These are phyloP conservation scores for Lerista edwardsae DNA, from an alignment of 2,797 vertebrate genomes.

Conservation along the genomic window DNA sequence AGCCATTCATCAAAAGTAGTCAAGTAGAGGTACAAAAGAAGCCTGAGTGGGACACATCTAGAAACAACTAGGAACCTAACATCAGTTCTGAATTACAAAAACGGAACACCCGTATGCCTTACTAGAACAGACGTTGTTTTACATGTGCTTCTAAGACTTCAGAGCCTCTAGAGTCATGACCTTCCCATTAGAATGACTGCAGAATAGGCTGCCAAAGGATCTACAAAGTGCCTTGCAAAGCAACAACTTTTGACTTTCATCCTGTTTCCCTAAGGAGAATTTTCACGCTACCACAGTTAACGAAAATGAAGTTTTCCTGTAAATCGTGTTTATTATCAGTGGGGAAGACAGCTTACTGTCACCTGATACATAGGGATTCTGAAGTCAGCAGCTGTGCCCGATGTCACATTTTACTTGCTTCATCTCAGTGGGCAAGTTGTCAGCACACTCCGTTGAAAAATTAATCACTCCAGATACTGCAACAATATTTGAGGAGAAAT, in stretches of 20 bases:
- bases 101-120: neutral
- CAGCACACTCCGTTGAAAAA: neutral
- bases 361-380: neutral
- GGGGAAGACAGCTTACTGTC: neutral
- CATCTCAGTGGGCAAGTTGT: neutral
- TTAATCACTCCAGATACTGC: accelerated
- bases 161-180: neutral
- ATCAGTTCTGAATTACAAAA: neutral
- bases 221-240: neutral
- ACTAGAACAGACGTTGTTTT: neutral
- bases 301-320: neutral
- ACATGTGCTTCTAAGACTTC: neutral
- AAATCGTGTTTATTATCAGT: neutral
- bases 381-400: constrained; percentile 22
- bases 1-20: neutral
- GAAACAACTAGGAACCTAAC: neutral
- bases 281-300: neutral
- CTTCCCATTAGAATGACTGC: neutral
- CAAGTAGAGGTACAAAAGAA: neutral
- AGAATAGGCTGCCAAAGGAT: neutral
- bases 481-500: neutral
- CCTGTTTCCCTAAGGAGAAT: neutral
- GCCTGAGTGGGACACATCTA: neutral
- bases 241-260: neutral
- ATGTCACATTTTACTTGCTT: neutral